phyloP scores from a whole-genome alignment of 2,797 vertebrate genomes.

The Salmo trutta region DNA sequence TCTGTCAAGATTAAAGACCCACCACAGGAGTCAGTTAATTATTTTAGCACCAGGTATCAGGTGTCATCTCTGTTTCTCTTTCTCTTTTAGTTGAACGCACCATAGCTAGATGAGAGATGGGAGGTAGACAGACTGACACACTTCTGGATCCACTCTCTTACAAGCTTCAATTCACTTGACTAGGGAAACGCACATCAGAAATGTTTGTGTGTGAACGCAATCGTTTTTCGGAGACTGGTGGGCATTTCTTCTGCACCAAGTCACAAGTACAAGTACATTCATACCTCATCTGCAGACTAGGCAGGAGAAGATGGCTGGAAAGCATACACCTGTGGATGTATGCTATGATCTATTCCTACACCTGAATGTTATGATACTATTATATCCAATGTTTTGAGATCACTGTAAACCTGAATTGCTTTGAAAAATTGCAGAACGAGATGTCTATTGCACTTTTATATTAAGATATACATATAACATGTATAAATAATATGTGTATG shows the following conservation, averaged over 20 bases:
- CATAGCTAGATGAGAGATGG: slow-evolving; percentile 78
- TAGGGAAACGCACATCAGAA: not conserved
- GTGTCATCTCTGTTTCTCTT: slow-evolving; percentile 36
- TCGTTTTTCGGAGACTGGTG: slow-evolving; percentile 32
- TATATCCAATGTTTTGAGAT: slow-evolving; percentile 32
- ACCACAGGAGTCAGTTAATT: slow-evolving; percentile 28
- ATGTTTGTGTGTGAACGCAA: not conserved
- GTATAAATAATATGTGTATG: slow-evolving; percentile 71
- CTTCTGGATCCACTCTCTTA: slow-evolving; percentile 38
- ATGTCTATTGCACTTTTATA: slow-evolving; percentile 72
- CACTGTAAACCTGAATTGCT: slow-evolving; percentile 31
- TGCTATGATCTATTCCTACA: slow-evolving; percentile 43
- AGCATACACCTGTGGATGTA: slow-evolving; percentile 27
- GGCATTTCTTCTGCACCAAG: slow-evolving; percentile 19
- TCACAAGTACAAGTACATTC: slow-evolving; percentile 38
- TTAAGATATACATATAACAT: slow-evolving; percentile 68
- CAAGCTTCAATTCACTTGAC: not conserved
- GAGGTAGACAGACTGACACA: slow-evolving; percentile 81
- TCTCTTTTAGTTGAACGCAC: slow-evolving; percentile 63
- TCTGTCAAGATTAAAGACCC: slow-evolving; percentile 28
- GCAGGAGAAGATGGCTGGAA: slow-evolving; percentile 20
- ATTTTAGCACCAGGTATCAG: slow-evolving; percentile 57
- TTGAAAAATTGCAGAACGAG: slow-evolving; percentile 38
- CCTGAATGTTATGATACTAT: slow-evolving; percentile 56
- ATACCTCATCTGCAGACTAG: not conserved